Evolutionary conservation across 2,113 vertebrate species (phyloP), one percentile per base, ranked within the genome.

Genomic region (Rhinopithecus roxellana): DNA sequence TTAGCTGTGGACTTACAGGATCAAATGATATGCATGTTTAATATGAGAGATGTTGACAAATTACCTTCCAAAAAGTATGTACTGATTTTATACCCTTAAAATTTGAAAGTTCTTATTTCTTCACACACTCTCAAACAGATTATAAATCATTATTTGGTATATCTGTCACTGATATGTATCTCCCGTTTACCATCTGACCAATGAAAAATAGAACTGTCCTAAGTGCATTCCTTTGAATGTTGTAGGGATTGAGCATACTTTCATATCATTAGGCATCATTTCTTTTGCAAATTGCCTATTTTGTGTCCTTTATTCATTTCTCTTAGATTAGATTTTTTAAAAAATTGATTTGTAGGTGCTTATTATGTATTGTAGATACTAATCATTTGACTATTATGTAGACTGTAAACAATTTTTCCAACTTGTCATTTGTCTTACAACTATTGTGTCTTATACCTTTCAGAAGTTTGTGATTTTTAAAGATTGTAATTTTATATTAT

Each of bases 91-190:
- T 79, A 52, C 17, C 3, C 3, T 93, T 75, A 95, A n/a, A 93
- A 52, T 95, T 80, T 95, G 38, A 93, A 67, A 92, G 10, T 88
- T 80, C 16, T 61, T 8, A 74, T 86, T 95, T 80, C 45, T 86
- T 27, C 50, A 86, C 12, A 77, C 8, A 14, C 27, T 95, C 18
- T 74, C 20, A 80, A 87, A 64, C 22, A n/a, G 5, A 8, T 38
- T 88, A 50, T 40, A 18, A 69, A 22, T 40, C 48, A 67, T 93
- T 81, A 50, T 50, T 89, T 92, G 22, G 3, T 67, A 35, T 86
- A 52, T 45, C 14, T 97, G 35, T 69, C n/a, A 67, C 10, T 88
- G 30, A 77, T 5, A 30, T 86, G 27, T 16, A 45, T 75, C 27
- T 95, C 92, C 57, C 91, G 8, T 64, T 90, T 50, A 23, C 52